Conservation (phyloP, 2,113 vertebrate species). For the Oceanites oceanicus region DNA sequence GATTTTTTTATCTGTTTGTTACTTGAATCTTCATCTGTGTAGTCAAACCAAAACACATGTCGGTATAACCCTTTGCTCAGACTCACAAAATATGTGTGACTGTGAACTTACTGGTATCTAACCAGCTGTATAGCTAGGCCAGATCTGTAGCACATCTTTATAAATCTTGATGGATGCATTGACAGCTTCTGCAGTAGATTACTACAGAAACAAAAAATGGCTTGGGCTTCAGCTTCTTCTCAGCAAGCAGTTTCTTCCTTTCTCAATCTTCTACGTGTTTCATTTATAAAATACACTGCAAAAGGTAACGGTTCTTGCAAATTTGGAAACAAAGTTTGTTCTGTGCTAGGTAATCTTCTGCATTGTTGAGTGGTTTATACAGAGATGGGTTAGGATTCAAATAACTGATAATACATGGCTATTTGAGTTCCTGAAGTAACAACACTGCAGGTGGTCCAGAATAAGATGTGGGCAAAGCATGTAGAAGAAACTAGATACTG, state of each 20-base stretch:
- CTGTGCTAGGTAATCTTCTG: background rate
- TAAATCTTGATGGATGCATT: background rate
- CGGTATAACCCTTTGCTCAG: background rate
- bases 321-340: background rate
- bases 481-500: background rate
- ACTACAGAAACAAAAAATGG: background rate
- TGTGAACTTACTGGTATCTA: background rate
- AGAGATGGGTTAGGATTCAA: background rate
- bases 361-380: background rate
- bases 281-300: background rate
- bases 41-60: background rate
- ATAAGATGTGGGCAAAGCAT: background rate
- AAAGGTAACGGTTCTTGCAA: background rate
- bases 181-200: background rate
- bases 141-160: background rate
- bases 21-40: background rate
- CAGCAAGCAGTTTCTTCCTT: background rate
- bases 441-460: background rate
- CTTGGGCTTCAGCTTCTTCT: background rate
- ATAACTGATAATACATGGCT: background rate
- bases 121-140: background rate
- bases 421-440: background rate
- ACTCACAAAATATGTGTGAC: background rate
- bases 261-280: background rate
- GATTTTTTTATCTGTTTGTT: background rate